These are phyloP conservation scores for Petrocephalus sullivani DNA, from an alignment of 2,797 vertebrate species.

Conservation along the genomic window DNA sequence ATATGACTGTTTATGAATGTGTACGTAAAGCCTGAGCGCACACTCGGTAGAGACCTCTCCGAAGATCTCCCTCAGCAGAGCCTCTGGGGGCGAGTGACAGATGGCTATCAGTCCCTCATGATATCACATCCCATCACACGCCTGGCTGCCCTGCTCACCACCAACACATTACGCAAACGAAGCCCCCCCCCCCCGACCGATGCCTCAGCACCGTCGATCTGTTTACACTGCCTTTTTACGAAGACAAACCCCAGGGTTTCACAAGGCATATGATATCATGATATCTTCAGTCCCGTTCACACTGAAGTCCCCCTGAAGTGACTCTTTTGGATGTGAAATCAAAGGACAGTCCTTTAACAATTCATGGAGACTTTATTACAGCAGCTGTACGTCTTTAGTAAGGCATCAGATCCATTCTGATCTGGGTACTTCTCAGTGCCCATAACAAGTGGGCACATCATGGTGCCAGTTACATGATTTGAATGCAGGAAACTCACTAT, in stretches of 20 bases:
- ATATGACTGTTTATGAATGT: background rate
- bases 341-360: slow-evolving; percentile 89
- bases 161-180: background rate
- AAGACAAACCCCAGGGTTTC: background rate
- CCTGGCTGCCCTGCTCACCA: background rate
- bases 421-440: slow-evolving; percentile 92
- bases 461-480: no score
- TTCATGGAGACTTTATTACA: slow-evolving; percentile 93
- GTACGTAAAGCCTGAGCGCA: slow-evolving; percentile 44
- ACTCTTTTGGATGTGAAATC: slow-evolving; percentile 91
- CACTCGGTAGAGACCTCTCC: slow-evolving; percentile 90
- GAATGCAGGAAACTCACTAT: slow-evolving; percentile 71
- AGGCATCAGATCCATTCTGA: slow-evolving; percentile 92
- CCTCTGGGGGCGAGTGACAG: slow-evolving; percentile 67
- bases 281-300: background rate
- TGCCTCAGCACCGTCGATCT: background rate
- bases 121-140: background rate
- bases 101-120: background rate
- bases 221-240: background rate
- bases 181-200: background rate
- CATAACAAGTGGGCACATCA: slow-evolving; percentile 53
- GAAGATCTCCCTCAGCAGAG: slow-evolving; percentile 90
- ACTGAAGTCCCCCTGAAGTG: slow-evolving; percentile 74
- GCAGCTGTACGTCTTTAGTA: slow-evolving; percentile 91
- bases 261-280: background rate